Conservation (phyloP, 2,113 vertebrate genomes). For the Plectropomus leopardus region DNA sequence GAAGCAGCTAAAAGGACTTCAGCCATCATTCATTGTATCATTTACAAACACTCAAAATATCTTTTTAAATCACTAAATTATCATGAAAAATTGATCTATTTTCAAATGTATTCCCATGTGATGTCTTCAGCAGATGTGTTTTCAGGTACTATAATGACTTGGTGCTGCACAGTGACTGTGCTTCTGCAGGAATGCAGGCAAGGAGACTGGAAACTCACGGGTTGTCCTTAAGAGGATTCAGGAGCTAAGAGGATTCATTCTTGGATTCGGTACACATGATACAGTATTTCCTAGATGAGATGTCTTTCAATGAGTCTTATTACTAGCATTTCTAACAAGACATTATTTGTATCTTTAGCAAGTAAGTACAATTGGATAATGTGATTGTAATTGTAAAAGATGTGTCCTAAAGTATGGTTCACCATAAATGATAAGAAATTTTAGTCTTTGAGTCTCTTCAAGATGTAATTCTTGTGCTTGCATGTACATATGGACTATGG, state of each 20-base stretch:
- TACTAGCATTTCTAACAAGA: slow-evolving; percentile 4
- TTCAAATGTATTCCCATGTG: background rate
- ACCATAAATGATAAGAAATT: background rate
- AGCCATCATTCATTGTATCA: background rate
- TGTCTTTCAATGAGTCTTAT: background rate
- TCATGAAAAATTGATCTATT: background rate
- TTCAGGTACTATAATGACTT: background rate
- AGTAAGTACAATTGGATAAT: background rate
- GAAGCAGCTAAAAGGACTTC: background rate
- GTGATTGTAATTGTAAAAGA: background rate
- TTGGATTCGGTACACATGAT: slow-evolving; percentile 39
- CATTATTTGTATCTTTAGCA: background rate
- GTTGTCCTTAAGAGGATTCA: slow-evolving; percentile 67
- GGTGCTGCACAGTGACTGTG: background rate
- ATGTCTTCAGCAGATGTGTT: background rate
- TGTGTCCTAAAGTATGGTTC: background rate
- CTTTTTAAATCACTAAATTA: too few species aligned
- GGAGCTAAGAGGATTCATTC: slow-evolving; percentile 57
- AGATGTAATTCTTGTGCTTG: background rate
- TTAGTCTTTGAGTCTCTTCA: background rate
- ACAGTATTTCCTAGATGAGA: background rate
- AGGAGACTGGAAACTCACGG: slow-evolving; percentile 58
- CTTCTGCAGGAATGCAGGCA: slow-evolving; percentile 43
- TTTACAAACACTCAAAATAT: background rate
- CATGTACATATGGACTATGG: background rate